Percentiles rank a stretch among this genome's conserved stretches.
phyloP scores from a whole-genome alignment of 2,888 invertebrate species.

The Leucophora obtusa region DNA sequence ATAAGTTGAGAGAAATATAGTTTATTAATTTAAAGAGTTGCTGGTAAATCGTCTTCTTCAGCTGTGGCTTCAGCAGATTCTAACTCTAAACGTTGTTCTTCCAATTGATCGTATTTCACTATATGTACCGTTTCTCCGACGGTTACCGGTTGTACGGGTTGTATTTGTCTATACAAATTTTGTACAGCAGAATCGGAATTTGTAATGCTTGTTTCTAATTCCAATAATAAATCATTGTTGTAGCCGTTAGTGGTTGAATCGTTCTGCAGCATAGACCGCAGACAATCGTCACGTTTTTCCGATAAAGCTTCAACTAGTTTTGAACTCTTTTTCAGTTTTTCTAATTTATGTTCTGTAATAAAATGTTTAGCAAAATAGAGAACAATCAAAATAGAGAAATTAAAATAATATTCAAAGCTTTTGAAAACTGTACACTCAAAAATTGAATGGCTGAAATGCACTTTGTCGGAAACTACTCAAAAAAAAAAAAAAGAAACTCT shows the following conservation, averaged over 20 bases:
- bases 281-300: slow-evolving; percentile 80
- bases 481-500: too few relatives aligned
- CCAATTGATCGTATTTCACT: slow-evolving; percentile 80
- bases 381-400: too few relatives aligned
- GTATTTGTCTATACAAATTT: slow-evolving; percentile 78
- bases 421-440: too few relatives aligned
- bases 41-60: slow-evolving; percentile 50
- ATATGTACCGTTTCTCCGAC: slow-evolving; percentile 80
- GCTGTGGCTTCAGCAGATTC: slow-evolving; percentile 59
- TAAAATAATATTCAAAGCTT: too few relatives aligned
- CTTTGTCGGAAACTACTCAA: too few relatives aligned
- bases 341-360: slow-evolving; percentile 77
- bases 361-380: not conserved
- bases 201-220: slow-evolving; percentile 78
- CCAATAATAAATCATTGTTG: slow-evolving; percentile 69
- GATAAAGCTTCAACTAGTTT: slow-evolving; percentile 79
- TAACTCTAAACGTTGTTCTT: slow-evolving; percentile 68
- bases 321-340: slow-evolving; percentile 79
- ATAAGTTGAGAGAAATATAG: not conserved
- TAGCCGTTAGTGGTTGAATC: slow-evolving; percentile 54
- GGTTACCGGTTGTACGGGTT: slow-evolving; percentile 80
- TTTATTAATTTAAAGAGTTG: slow-evolving; percentile 53
- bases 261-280: slow-evolving; percentile 79
- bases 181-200: slow-evolving; percentile 72
- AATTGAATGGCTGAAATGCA: too few relatives aligned